Evolutionary conservation across 1,140 invertebrate species (phyloP).

Genomic region (Pomacea maculata): DNA sequence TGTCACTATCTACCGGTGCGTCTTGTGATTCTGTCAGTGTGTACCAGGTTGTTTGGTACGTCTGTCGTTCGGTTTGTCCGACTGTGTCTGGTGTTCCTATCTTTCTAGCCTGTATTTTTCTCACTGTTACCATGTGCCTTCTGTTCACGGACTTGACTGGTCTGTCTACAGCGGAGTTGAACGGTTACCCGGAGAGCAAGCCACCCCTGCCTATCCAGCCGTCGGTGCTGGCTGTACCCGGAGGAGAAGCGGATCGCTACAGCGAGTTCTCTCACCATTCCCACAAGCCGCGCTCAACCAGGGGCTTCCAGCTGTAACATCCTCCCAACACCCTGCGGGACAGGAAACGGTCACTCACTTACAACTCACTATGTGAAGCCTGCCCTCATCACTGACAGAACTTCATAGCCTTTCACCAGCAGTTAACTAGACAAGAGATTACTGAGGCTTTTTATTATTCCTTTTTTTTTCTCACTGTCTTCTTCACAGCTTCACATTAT

Average conservation of each 20-base stretch:
- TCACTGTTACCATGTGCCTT: too few species aligned
- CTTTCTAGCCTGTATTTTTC: too few species aligned
- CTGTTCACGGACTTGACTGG: background rate
- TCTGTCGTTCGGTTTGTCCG: background rate
- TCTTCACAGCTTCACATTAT: too few species aligned
- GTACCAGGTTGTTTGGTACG: background rate
- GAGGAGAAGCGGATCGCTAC: slow-evolving; percentile 36
- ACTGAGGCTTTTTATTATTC: too few species aligned
- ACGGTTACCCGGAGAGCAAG: slow-evolving; percentile 54
- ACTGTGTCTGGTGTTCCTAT: background rate
- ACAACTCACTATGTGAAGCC: too few species aligned
- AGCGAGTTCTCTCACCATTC: slow-evolving; percentile 52
- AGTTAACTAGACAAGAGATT: too few species aligned
- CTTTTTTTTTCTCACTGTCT: too few species aligned
- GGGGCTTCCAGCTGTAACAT: slow-evolving; percentile 29
- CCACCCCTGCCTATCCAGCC: slow-evolving; percentile 53
- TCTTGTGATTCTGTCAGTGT: too few species aligned
- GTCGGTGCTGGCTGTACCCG: slow-evolving; percentile 50
- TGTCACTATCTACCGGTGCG: too few species aligned
- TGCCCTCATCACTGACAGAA: too few species aligned
- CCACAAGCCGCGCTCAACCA: slow-evolving; percentile 16
- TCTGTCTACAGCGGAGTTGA: slow-evolving; percentile 53
- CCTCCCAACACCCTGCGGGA: background rate
- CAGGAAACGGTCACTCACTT: too few species aligned
- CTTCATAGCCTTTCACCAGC: too few species aligned